Evolutionary conservation across 2,797 vertebrate genomes (phyloP).

Genomic region (Coregonus ussuriensis): DNA sequence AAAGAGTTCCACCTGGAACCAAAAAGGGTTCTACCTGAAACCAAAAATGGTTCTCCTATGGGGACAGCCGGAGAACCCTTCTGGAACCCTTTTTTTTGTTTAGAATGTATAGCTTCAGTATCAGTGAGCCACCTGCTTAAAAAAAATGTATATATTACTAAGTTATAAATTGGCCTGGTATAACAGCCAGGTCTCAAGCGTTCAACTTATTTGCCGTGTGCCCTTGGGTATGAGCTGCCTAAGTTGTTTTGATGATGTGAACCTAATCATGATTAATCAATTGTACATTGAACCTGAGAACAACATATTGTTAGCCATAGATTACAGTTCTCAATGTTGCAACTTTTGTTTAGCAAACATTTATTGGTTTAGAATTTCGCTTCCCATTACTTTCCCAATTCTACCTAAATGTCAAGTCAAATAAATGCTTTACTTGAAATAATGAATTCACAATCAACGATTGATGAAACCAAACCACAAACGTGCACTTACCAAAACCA

Average conservation of each 20-base stretch:
- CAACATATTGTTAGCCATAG: background rate
- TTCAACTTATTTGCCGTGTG: background rate
- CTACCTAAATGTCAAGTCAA: background rate
- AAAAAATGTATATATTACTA: no score
- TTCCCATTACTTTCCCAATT: background rate
- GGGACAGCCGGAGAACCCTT: no score
- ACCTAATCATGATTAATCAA: background rate
- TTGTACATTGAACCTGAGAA: background rate
- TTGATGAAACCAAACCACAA: background rate
- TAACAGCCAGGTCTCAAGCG: no score
- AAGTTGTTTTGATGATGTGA: background rate
- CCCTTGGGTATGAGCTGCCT: no score
- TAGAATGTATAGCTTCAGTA: background rate
- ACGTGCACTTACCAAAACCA: slow-evolving; percentile 35
- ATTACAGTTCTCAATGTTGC: background rate
- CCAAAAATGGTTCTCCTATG: no score
- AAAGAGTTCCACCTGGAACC: no score
- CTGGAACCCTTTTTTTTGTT: no score
- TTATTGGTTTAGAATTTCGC: background rate
- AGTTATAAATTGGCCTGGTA: no score
- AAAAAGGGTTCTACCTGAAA: no score
- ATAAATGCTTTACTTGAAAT: background rate
- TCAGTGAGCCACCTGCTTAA: background rate
- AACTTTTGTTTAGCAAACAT: background rate
- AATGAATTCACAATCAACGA: background rate